phyloP scores from a whole-genome alignment of 2,113 vertebrate species.

The Perca fluviatilis region DNA sequence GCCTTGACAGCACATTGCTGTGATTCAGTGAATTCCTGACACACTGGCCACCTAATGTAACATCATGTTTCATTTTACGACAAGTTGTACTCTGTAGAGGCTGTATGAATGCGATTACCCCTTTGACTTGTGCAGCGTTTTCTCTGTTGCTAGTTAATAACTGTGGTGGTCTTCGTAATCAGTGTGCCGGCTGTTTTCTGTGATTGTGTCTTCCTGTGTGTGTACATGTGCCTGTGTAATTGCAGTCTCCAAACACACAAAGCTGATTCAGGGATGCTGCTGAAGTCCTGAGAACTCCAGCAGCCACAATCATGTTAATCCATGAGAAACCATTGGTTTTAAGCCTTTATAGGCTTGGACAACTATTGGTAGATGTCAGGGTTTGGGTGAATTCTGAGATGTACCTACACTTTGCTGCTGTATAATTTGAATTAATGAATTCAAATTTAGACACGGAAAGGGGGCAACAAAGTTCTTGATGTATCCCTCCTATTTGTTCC shows the following conservation, averaged over 20 bases:
- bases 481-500: conserved; percentile 31
- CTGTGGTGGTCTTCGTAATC: conserved; percentile 49
- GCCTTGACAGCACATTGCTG: conserved; percentile 70
- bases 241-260: conserved; percentile 7
- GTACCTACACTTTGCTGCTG: conserved; percentile 5
- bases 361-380: background rate
- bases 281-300: conserved; percentile 26
- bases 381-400: background rate
- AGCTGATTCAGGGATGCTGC: conserved; percentile 46
- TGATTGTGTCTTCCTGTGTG: conserved; percentile 27
- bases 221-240: conserved; percentile 10
- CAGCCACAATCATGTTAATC: conserved; percentile 32
- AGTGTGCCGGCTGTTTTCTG: conserved; percentile 51
- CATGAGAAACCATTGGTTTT: conserved; percentile 18
- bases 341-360: background rate
- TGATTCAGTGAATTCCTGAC: conserved; percentile 67
- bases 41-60: conserved; percentile 42
- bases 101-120: conserved; percentile 50
- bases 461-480: conserved; percentile 19
- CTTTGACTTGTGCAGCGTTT: conserved; percentile 44
- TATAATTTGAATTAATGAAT: conserved; percentile 15
- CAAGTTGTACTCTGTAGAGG: conserved; percentile 20
- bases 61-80: conserved; percentile 41
- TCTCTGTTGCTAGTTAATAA: conserved; percentile 50
- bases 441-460: conserved; percentile 8